phyloP scores from a whole-genome alignment of 1,140 invertebrate species.

The Caenorhabditis briggsae region DNA sequence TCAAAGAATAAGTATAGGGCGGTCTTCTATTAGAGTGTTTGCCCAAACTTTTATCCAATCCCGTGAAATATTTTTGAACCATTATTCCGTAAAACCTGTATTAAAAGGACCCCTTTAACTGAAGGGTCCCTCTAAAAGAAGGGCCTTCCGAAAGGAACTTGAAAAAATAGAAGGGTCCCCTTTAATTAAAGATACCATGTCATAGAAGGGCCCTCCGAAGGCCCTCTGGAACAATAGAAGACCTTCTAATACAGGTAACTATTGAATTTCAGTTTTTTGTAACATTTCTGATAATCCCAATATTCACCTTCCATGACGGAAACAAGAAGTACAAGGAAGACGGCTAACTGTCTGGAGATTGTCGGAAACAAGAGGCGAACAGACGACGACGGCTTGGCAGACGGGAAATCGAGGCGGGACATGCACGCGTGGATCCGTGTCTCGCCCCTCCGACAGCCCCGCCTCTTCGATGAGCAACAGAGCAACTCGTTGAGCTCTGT shows the following conservation, averaged over 20 bases:
- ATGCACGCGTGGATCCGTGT: slow-evolving; percentile 54
- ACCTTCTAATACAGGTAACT: not conserved
- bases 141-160: no score
- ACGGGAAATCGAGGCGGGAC: slow-evolving; percentile 50
- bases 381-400: slow-evolving; percentile 52
- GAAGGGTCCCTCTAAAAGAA: no score
- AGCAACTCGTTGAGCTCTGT: slow-evolving; percentile 50
- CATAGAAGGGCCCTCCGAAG: no score
- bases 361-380: slow-evolving; percentile 39
- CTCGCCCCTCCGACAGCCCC: slow-evolving; percentile 42
- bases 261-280: not conserved
- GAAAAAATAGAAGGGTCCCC: no score
- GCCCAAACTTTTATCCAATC: no score
- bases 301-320: slow-evolving; percentile 52
- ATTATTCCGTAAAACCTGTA: no score
- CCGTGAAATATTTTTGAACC: no score
- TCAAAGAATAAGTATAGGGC: no score
- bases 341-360: slow-evolving; percentile 26
- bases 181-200: no score
- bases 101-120: no score
- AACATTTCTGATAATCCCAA: not conserved
- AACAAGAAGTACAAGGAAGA: slow-evolving; percentile 48
- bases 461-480: slow-evolving; percentile 38
- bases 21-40: no score
- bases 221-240: no score